A percentile compares a stretch with the other conserved stretches of the same genome.
Conservation (phyloP, 2,797 vertebrate genomes). For the Antrozous pallidus region DNA sequence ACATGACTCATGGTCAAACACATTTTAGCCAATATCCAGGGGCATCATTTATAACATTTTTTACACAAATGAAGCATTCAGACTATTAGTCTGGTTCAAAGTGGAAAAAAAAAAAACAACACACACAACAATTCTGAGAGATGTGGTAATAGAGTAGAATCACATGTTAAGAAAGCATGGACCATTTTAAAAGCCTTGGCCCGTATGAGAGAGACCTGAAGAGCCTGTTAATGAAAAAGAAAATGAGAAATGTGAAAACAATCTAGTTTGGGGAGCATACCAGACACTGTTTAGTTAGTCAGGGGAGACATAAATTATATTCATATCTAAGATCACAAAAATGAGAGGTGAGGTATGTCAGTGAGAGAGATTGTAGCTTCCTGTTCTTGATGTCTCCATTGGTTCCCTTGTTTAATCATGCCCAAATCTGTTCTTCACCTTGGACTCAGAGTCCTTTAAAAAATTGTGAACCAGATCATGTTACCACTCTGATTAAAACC, state of each 20-base stretch:
- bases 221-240: background rate
- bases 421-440: background rate
- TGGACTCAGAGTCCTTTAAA: background rate
- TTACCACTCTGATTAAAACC: background rate
- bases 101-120: background rate
- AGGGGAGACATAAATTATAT: background rate
- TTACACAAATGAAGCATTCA: constrained; percentile 4
- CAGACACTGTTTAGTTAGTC: background rate
- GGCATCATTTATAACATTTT: background rate
- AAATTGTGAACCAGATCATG: background rate
- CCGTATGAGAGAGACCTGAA: background rate
- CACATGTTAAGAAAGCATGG: background rate
- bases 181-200: constrained; percentile 12
- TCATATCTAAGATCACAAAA: background rate
- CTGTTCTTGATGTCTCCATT: background rate
- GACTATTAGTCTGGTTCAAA: constrained; percentile 5
- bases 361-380: background rate
- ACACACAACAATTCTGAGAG: background rate
- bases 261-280: background rate
- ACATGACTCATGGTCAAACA: constrained; percentile 8
- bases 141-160: background rate
- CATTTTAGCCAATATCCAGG: constrained; percentile 1
- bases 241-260: background rate
- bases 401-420: background rate
- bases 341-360: background rate